Conservation (phyloP, 1,140 invertebrate genomes). For the Homarus americanus region DNA sequence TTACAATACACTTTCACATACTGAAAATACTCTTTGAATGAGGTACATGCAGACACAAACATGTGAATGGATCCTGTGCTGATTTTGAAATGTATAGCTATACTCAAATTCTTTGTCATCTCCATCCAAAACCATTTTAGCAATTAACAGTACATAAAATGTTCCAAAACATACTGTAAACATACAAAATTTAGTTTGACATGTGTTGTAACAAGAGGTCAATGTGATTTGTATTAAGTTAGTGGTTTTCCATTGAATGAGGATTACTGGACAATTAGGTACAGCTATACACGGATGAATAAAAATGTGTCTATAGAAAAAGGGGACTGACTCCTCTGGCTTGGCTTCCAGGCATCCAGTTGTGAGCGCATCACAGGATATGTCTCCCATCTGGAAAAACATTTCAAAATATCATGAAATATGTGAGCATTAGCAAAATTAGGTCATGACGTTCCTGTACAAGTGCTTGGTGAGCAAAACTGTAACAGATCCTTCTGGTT, state of each 20-base stretch:
- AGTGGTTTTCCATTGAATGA: not conserved
- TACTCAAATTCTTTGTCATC: not conserved
- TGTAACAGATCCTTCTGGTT: slow-evolving; percentile 28
- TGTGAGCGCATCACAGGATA: slow-evolving; percentile 42
- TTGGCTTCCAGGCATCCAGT: slow-evolving; percentile 45
- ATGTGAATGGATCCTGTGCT: not conserved
- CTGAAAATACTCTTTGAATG: slow-evolving; percentile 5
- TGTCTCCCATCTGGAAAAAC: slow-evolving; percentile 66
- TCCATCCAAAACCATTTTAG: not conserved
- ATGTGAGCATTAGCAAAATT: slow-evolving; percentile 53
- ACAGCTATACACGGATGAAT: slow-evolving; percentile 19
- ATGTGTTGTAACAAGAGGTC: not conserved
- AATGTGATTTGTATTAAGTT: not conserved
- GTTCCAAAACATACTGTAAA: not conserved
- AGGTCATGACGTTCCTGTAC: slow-evolving; percentile 48
- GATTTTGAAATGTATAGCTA: not conserved
- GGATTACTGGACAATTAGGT: not conserved
- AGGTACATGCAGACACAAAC: not conserved
- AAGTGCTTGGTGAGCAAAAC: slow-evolving; percentile 61
- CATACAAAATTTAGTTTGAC: not conserved
- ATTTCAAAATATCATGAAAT: slow-evolving; percentile 59
- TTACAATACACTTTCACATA: no score
- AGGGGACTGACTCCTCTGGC: slow-evolving; percentile 46
- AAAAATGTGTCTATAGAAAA: slow-evolving; percentile 50
- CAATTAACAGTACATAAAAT: not conserved